Base-by-base conservation (phyloP, 2,888 invertebrate species). In the Lasius fuliginosus region DNA sequence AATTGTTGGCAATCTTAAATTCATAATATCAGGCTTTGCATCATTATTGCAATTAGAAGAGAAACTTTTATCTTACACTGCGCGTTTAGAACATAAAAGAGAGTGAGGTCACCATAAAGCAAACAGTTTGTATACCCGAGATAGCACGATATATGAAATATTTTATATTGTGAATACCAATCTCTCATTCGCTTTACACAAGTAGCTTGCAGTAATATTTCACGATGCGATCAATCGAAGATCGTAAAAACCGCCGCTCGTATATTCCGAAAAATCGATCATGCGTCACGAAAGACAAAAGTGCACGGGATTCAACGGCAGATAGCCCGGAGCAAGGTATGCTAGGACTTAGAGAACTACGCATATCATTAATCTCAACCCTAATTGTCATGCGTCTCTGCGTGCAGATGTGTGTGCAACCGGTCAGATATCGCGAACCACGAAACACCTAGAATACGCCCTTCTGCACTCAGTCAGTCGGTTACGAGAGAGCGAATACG, bases 321-420 rank as follows among this genome's bases (percentile, higher is more conserved):
- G 64, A 64, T 62, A 71, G 0, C 23, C 5, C 3, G 4, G 58
- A 33, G 30, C n/a, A 58, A 71, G 36, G 56, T n/a, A 56, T 46
- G 18, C 18, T 15, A 18, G 49, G 36, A 18, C 15, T 23, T 18
- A n/a, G 12, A 42, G 56, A 33, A 42, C 15, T 15, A 83, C 71
- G 77, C 33, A 40, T 82, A 81, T 77, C 85, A 86, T 90, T 87
- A 89, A 88, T 89, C 85, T 87, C 84, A 64, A 36, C 36, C 40
- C 83, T 85, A 85, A 88, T 85, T 74, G 87, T 85, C 74, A 75
- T 30, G 68, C 84, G 82, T 82, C 65, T 53, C 69, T 53, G 65
- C 9, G n/a, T 11, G 67, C 46, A 74, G 69, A 74, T 23, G 42
- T 36, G 33, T 1, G 64, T n/a, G 33, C 3, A 69, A 79, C 64